Percentiles rank a stretch among this genome's conserved stretches.
phyloP scores from a whole-genome alignment of 2,888 invertebrate genomes.

The Strigamia maritima region DNA sequence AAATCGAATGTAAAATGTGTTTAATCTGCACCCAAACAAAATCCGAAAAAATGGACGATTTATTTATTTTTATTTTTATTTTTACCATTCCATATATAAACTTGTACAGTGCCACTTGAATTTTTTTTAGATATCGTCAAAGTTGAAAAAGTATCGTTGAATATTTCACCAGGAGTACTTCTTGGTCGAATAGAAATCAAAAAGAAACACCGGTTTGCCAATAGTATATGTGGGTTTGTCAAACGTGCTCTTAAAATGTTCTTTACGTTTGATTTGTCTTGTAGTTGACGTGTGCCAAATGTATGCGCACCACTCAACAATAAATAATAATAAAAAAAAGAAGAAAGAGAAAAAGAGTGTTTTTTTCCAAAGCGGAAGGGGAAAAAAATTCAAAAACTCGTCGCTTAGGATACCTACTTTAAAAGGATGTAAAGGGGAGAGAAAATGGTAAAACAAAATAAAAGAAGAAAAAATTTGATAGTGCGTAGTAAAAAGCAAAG shows the following conservation, averaged over 20 bases:
- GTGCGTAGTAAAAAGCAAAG: background rate
- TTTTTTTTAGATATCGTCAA: background rate
- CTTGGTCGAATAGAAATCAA: background rate
- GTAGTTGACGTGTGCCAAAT: background rate
- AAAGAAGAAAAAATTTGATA: background rate
- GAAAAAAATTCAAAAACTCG: background rate
- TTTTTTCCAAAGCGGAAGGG: background rate
- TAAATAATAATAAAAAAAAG: background rate
- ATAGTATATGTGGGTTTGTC: conserved; percentile 1
- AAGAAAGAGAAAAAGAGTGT: background rate
- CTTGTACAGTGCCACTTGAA: background rate
- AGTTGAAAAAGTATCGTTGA: background rate
- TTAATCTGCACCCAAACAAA: too few species aligned
- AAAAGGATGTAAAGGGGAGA: background rate
- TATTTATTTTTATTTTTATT: background rate
- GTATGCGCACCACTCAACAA: background rate
- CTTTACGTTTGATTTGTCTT: background rate
- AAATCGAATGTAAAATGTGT: too few species aligned
- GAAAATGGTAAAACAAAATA: background rate
- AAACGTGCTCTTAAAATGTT: background rate
- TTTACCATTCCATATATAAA: background rate
- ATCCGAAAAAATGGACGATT: background rate
- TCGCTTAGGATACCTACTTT: background rate
- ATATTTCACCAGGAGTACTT: background rate
- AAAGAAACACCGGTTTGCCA: conserved; percentile 2